Conservation (phyloP, 2,797 vertebrate genomes). For the Pangasius djambal region DNA sequence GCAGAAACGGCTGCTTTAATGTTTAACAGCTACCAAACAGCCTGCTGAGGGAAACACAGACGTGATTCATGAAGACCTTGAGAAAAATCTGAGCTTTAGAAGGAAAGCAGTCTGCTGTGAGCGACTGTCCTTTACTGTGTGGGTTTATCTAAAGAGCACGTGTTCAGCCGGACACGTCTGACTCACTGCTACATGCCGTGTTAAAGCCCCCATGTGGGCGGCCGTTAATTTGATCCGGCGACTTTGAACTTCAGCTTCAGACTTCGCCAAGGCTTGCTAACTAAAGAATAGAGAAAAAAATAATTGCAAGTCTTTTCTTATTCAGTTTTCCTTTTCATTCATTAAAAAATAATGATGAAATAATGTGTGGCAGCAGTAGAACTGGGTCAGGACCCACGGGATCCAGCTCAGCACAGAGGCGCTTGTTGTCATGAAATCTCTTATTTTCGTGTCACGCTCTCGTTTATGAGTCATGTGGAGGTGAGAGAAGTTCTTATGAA, state of each 20-base stretch:
- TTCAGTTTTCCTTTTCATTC: neutral
- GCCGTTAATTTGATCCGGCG: neutral
- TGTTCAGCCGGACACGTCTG: neutral
- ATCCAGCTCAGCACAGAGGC: neutral
- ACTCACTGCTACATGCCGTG: neutral
- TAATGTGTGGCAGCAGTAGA: neutral
- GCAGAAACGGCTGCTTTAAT: neutral
- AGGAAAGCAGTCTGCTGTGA: neutral
- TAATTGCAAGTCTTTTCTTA: neutral
- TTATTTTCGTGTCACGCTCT: neutral
- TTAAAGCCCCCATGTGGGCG: neutral
- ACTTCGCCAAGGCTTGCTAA: neutral
- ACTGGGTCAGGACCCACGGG: neutral
- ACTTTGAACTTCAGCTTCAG: slow-evolving; percentile 11
- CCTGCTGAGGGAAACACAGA: neutral
- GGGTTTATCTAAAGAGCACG: neutral
- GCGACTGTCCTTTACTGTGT: neutral
- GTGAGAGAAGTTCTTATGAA: neutral
- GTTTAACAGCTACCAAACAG: neutral
- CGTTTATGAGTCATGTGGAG: neutral
- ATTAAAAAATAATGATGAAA: neutral
- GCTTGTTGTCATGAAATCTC: neutral
- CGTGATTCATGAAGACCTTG: neutral
- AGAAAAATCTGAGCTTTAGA: no score
- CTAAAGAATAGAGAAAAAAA: neutral